Percentiles rank a stretch among this genome's conserved stretches.
Conservation (phyloP, 2,797 vertebrate species). For the Hozukius guyotensis region DNA sequence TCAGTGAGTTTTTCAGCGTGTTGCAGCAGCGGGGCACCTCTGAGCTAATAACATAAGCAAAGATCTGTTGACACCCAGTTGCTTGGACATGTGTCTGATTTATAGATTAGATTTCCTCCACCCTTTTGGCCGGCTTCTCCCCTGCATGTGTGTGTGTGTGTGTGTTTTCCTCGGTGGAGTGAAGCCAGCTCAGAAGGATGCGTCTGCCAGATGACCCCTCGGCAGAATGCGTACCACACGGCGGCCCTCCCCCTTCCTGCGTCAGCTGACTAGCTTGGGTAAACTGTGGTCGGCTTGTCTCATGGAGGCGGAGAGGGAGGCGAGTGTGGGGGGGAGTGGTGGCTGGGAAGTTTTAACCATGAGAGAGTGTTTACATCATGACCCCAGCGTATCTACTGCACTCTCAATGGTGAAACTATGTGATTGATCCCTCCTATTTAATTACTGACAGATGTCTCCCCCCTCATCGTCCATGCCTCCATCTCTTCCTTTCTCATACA, state of each 20-base stretch:
- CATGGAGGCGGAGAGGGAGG: not conserved
- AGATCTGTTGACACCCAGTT: slow-evolving; percentile 60
- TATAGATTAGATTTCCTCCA: slow-evolving; percentile 58
- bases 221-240: slow-evolving; percentile 28
- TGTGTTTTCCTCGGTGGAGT: slow-evolving; percentile 10
- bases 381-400: slow-evolving; percentile 33
- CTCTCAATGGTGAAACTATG: slow-evolving; percentile 35
- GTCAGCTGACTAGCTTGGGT: slow-evolving; percentile 59
- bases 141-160: not conserved
- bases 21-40: slow-evolving; percentile 14
- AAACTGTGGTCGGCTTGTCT: slow-evolving; percentile 44
- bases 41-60: slow-evolving; percentile 52
- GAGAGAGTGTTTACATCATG: slow-evolving; percentile 52
- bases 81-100: slow-evolving; percentile 63
- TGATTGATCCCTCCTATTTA: slow-evolving; percentile 55
- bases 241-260: slow-evolving; percentile 29
- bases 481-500: slow-evolving; percentile 26
- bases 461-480: slow-evolving; percentile 16
- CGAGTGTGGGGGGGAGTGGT: not conserved
- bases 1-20: slow-evolving; percentile 4
- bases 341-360: slow-evolving; percentile 38
- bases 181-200: slow-evolving; percentile 59
- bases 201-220: slow-evolving; percentile 71
- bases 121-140: slow-evolving; percentile 27
- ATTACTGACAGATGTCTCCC: slow-evolving; percentile 70